These are phyloP conservation scores for Colletes collaris DNA, from an alignment of 2,888 invertebrate genomes.

Conservation along the genomic window DNA sequence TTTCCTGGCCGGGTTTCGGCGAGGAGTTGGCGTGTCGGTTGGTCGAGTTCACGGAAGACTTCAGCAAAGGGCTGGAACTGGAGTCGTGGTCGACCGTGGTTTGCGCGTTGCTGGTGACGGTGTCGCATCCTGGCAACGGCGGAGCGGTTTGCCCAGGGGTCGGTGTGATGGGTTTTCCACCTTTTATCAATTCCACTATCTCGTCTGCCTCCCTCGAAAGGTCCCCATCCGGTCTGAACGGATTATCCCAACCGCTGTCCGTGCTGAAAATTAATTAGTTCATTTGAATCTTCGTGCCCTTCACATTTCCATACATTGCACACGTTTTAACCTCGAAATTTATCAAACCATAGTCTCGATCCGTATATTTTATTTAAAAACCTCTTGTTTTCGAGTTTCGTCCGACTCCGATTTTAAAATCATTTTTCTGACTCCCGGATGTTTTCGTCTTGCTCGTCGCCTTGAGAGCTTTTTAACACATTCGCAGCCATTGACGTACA, in stretches of 20 bases:
- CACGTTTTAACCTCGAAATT: too few relatives aligned
- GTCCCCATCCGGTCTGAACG: conserved; percentile 98
- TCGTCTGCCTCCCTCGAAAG: conserved; percentile 97
- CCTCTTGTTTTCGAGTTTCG: too few relatives aligned
- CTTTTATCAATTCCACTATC: conserved; percentile 97
- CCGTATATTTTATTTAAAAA: too few relatives aligned
- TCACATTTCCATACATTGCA: background rate
- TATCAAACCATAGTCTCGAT: too few relatives aligned
- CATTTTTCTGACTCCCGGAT: too few relatives aligned
- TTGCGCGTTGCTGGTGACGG: conserved; percentile 65
- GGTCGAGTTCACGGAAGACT: conserved; percentile 73
- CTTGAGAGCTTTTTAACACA: too few relatives aligned
- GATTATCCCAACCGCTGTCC: conserved; percentile 98
- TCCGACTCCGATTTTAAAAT: too few relatives aligned
- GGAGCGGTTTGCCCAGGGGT: conserved; percentile 83
- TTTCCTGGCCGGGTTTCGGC: conserved; percentile 77
- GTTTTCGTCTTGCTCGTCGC: too few relatives aligned
- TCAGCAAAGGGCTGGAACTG: conserved; percentile 79
- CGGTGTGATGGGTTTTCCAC: conserved; percentile 93
- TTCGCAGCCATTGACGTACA: too few relatives aligned
- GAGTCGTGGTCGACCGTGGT: conserved; percentile 74
- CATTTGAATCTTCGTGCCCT: background rate
- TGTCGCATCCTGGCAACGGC: conserved; percentile 84
- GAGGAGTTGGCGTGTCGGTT: conserved; percentile 72
- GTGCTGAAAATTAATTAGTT: conserved; percentile 86